Conservation (phyloP, 2,797 vertebrate genomes). For the Muraenolepis orangiensis region DNA sequence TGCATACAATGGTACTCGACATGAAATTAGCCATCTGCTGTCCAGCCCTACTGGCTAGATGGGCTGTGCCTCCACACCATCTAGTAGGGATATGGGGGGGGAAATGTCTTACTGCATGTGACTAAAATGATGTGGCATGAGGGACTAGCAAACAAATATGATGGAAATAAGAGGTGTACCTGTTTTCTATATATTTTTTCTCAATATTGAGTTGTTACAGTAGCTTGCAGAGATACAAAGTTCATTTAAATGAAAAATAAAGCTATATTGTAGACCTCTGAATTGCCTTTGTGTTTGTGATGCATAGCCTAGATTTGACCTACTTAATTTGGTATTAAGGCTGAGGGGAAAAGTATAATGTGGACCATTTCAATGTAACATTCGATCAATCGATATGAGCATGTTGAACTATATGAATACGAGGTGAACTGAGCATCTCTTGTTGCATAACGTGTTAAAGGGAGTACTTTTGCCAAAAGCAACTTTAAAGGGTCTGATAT, state of each 20-base stretch:
- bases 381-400: too few species aligned
- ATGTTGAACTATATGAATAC: background rate
- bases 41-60: slow-evolving; percentile 37
- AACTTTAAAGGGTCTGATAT: background rate
- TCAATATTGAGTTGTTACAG: slow-evolving; percentile 70
- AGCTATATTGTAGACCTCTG: slow-evolving; percentile 71
- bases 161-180: slow-evolving; percentile 70
- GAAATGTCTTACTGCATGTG: slow-evolving; percentile 43
- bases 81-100: background rate
- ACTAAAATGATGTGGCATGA: slow-evolving; percentile 38
- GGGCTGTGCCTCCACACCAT: slow-evolving; percentile 13
- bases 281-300: slow-evolving; percentile 37
- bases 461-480: background rate
- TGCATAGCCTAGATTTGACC: slow-evolving; percentile 6
- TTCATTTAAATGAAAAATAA: slow-evolving; percentile 73
- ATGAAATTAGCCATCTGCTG: slow-evolving; percentile 43
- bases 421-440: background rate
- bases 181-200: slow-evolving; percentile 45
- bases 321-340: background rate
- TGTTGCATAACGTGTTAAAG: background rate
- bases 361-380: background rate
- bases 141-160: slow-evolving; percentile 44
- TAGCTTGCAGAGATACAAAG: slow-evolving; percentile 73
- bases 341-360: background rate
- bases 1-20: slow-evolving; percentile 43